Conservation (phyloP, 2,888 invertebrate species). For the Watsonalla binaria region DNA sequence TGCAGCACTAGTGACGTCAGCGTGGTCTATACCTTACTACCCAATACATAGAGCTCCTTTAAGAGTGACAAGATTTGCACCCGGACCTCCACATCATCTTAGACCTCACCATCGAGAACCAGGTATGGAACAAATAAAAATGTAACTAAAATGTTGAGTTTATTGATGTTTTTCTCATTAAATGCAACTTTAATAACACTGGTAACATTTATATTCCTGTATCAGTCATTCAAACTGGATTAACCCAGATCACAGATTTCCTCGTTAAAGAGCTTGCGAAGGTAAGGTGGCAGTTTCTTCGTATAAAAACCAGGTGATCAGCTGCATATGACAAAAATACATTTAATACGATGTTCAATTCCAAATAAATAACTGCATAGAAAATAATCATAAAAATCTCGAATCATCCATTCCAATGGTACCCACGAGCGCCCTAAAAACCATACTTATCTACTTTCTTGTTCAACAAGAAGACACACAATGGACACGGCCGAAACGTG, state of each 20-base stretch:
- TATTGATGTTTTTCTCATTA: neutral
- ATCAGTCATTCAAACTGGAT: too few species aligned
- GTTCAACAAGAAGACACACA: slow-evolving; percentile 28
- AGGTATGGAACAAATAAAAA: slow-evolving; percentile 24
- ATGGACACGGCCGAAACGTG: slow-evolving; percentile 55
- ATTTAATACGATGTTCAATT: too few species aligned
- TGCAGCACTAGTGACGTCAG: slow-evolving; percentile 30
- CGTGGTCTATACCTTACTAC: slow-evolving; percentile 62
- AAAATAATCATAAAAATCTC: too few species aligned
- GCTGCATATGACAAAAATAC: too few species aligned
- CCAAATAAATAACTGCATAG: too few species aligned
- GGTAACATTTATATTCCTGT: neutral
- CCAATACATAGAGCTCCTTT: slow-evolving; percentile 41
- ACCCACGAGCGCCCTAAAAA: neutral
- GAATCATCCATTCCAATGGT: too few species aligned
- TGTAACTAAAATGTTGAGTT: neutral
- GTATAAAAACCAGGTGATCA: too few species aligned
- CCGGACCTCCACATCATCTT: slow-evolving; percentile 28
- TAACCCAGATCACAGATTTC: too few species aligned
- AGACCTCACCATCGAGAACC: slow-evolving; percentile 31
- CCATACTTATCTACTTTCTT: slow-evolving; percentile 4
- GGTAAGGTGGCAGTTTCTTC: too few species aligned
- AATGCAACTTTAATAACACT: neutral
- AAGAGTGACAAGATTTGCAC: slow-evolving; percentile 54
- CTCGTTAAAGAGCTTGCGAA: too few species aligned